These are phyloP conservation scores for Sebastes oblongus DNA, from an alignment of 2,797 vertebrate species.

Conservation along the genomic window DNA sequence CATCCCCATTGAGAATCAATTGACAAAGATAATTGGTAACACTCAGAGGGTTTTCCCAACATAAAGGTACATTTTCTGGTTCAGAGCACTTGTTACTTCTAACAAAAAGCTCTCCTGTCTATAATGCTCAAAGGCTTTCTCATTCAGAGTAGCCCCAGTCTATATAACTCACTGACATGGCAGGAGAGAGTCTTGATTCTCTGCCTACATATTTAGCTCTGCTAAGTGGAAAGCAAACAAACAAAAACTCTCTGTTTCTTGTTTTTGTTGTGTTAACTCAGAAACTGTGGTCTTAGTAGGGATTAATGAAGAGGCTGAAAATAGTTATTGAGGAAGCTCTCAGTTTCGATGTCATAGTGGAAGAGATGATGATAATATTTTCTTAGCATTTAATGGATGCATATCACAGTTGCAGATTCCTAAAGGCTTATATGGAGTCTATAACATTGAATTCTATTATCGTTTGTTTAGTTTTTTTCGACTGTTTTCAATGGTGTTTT, in stretches of 20 bases:
- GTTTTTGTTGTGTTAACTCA: not conserved
- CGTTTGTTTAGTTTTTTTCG: not conserved
- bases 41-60: not conserved
- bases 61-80: slow-evolving; percentile 14
- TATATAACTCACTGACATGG: not conserved
- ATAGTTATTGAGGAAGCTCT: not conserved
- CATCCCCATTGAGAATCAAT: slow-evolving; percentile 16
- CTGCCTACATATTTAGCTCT: not conserved
- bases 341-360: not conserved
- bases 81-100: not conserved
- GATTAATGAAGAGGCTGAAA: not conserved
- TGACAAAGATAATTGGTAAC: slow-evolving; percentile 14
- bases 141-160: not conserved
- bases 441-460: not conserved
- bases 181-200: not conserved
- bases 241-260: not conserved
- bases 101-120: not conserved
- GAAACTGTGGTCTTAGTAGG: not conserved
- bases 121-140: not conserved
- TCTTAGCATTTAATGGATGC: not conserved
- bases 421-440: not conserved
- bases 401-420: not conserved
- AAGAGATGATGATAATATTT: not conserved
- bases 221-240: not conserved
- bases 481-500: not conserved